Percentiles rank a stretch among this genome's conserved stretches.
Evolutionary conservation across 2,888 invertebrate species (phyloP).

Genomic region (Ceriagrion tenellum): DNA sequence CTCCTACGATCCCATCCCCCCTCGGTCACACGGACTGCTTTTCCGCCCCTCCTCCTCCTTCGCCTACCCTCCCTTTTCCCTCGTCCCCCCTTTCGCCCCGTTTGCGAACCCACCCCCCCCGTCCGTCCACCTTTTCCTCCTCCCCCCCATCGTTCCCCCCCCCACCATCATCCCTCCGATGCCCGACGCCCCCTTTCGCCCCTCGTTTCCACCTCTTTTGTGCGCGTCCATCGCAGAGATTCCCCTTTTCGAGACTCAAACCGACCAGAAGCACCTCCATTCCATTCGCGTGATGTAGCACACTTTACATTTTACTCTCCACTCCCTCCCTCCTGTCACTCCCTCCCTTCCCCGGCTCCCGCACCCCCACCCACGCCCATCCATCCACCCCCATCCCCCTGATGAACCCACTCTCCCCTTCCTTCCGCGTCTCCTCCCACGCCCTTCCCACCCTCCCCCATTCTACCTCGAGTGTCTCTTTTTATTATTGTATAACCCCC

Average conservation of each 20-base stretch:
- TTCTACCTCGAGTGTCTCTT: not conserved
- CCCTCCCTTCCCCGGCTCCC: not conserved
- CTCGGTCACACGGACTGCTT: too few species aligned
- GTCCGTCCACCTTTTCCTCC: not conserved
- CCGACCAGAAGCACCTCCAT: slow-evolving; percentile 53
- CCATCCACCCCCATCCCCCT: not conserved
- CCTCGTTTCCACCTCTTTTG: slow-evolving; percentile 33
- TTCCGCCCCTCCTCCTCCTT: too few species aligned
- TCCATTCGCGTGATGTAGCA: slow-evolving; percentile 55
- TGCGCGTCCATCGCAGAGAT: not conserved
- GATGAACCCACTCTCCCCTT: not conserved
- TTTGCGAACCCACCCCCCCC: not conserved
- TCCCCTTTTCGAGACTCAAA: slow-evolving; percentile 41
- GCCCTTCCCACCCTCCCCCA: not conserved
- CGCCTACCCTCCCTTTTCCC: not conserved
- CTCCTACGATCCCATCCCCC: too few species aligned
- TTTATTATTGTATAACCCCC: not conserved
- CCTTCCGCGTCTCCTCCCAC: not conserved
- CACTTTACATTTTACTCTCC: slow-evolving; percentile 17
- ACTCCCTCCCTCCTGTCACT: too few species aligned
- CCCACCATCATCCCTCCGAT: not conserved
- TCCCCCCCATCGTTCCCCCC: not conserved
- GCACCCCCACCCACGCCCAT: not conserved
- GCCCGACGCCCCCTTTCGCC: not conserved
- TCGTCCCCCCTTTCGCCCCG: not conserved